Evolutionary conservation across 2,797 vertebrate species (phyloP).

Genomic region (Phrynocephalus vlangalii): DNA sequence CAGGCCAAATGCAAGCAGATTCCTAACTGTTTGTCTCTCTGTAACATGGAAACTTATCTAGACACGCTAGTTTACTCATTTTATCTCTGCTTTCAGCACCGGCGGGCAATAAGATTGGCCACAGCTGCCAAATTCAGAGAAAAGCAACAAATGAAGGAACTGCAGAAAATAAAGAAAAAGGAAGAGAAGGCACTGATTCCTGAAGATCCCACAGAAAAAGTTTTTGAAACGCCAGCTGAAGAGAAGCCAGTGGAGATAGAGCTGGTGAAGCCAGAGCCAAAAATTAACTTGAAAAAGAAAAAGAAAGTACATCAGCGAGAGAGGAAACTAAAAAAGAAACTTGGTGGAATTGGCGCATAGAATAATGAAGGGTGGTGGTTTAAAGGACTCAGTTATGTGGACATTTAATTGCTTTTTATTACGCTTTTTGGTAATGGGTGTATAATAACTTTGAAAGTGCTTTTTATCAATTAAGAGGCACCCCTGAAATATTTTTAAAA

Average conservation of each 20-base stretch:
- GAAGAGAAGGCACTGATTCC: slow-evolving; percentile 77
- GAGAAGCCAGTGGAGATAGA: slow-evolving; percentile 85
- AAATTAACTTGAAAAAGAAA: slow-evolving; percentile 81
- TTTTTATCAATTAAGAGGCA: neutral
- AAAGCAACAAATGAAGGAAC: slow-evolving; percentile 91
- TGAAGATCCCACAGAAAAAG: slow-evolving; percentile 87
- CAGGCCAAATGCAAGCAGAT: neutral
- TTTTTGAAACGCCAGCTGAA: slow-evolving; percentile 87
- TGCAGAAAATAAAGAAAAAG: slow-evolving; percentile 84
- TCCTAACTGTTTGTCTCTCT: neutral
- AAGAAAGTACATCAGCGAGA: slow-evolving; percentile 86
- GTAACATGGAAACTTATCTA: neutral
- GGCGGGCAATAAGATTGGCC: slow-evolving; percentile 83
- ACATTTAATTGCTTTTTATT: neutral
- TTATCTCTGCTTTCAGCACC: slow-evolving; percentile 79
- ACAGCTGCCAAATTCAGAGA: slow-evolving; percentile 88
- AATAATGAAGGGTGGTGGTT: slow-evolving; percentile 24
- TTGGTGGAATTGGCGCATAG: slow-evolving; percentile 63
- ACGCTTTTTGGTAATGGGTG: neutral
- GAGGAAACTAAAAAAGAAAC: slow-evolving; percentile 78
- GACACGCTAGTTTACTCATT: neutral
- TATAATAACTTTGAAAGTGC: neutral
- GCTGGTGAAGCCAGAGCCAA: slow-evolving; percentile 80
- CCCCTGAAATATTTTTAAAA: slow-evolving; percentile 4
- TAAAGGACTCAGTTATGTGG: neutral